A percentile compares a stretch with the other conserved stretches of the same genome.
These are phyloP conservation scores for Drosophila dives DNA, from an alignment of 2,888 invertebrate genomes.

Conservation along the genomic window DNA sequence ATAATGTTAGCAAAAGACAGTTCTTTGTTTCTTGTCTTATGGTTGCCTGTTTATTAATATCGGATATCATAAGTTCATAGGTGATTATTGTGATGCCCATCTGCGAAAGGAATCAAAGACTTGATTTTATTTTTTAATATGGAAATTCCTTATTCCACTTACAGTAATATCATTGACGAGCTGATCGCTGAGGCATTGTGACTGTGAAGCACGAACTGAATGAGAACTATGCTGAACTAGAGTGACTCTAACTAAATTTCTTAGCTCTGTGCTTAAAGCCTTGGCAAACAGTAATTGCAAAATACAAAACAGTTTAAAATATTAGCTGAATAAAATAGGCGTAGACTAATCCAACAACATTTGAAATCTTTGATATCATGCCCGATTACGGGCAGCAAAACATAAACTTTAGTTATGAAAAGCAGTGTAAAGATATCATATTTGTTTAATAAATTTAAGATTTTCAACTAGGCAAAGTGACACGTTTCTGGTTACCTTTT, in stretches of 20 bases:
- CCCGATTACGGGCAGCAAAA: constrained; percentile 77
- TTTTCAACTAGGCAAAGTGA: not conserved
- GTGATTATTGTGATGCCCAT: constrained; percentile 88
- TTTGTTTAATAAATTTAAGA: not conserved
- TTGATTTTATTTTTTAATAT: too few relatives aligned
- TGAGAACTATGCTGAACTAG: not conserved
- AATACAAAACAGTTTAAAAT: constrained; percentile 56
- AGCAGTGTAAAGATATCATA: constrained; percentile 58
- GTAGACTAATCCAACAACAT: constrained; percentile 77
- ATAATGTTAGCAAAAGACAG: constrained; percentile 67
- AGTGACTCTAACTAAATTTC: not conserved
- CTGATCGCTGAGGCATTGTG: constrained; percentile 81
- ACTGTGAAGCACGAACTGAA: constrained; percentile 43
- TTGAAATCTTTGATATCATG: constrained; percentile 61
- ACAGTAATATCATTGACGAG: constrained; percentile 80
- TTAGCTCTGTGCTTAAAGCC: constrained; percentile 85
- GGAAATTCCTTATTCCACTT: constrained; percentile 7
- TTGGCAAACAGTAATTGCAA: constrained; percentile 51
- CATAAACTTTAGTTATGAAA: constrained; percentile 81
- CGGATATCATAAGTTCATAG: constrained; percentile 88
- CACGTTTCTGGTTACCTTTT: constrained; percentile 54
- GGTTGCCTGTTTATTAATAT: constrained; percentile 79
- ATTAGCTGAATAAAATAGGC: constrained; percentile 67
- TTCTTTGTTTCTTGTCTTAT: constrained; percentile 62
- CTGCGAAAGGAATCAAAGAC: constrained; percentile 68